Conservation (phyloP, 2,797 vertebrate species). For the Manis javanica region DNA sequence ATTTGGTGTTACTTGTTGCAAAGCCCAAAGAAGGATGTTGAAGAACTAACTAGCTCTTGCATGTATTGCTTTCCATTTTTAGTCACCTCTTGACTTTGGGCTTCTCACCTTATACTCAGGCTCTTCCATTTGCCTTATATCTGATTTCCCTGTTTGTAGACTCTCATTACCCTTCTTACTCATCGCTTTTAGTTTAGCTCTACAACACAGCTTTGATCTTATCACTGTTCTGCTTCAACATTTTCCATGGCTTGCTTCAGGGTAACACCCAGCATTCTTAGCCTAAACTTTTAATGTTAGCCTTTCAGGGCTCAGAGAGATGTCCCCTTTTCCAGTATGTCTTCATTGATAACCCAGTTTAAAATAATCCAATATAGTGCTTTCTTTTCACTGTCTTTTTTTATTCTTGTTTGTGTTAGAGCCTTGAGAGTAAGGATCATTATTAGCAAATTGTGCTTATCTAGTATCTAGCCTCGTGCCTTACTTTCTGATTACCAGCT, state of each 20-base stretch:
- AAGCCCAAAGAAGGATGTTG: neutral
- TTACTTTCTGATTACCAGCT: conserved; percentile 7
- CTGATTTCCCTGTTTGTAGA: conserved; percentile 54
- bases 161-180: conserved; percentile 31
- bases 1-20: conserved; percentile 25
- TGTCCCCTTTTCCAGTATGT: neutral
- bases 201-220: conserved; percentile 41
- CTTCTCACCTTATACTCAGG: neutral
- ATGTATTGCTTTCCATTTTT: neutral
- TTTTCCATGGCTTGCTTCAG: neutral
- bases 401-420: conserved; percentile 24
- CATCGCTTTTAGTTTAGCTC: conserved; percentile 45
- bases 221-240: neutral
- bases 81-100: neutral
- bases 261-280: conserved; percentile 5
- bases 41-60: neutral
- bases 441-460: neutral
- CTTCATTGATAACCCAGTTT: conserved; percentile 20
- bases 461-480: neutral
- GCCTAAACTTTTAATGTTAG: conserved; percentile 37
- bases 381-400: conserved; percentile 44
- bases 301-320: neutral
- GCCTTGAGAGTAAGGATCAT: conserved; percentile 14
- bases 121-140: neutral
- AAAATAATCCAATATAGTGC: neutral